These are phyloP conservation scores for Oscheius sp. DNA, from an alignment of 1,140 invertebrate species.

Conservation along the genomic window DNA sequence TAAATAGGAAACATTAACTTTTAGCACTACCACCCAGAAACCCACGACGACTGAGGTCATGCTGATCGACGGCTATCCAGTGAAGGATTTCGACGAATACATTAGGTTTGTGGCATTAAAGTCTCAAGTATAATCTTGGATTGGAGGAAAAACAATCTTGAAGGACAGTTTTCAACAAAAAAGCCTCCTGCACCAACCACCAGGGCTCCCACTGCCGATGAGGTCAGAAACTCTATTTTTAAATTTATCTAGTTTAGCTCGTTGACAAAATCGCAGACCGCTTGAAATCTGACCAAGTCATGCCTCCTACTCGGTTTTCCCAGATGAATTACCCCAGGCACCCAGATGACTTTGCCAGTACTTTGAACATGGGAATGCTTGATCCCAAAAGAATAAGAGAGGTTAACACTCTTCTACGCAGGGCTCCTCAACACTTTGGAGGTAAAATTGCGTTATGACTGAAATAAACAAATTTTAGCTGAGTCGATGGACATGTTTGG, in stretches of 20 bases:
- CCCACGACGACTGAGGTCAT: slow-evolving; percentile 10
- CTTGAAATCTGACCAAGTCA: too few species aligned
- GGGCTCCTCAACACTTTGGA: slow-evolving; percentile 25
- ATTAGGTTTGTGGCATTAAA: too few species aligned
- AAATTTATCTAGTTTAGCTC: background rate
- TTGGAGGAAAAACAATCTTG: slow-evolving; percentile 1
- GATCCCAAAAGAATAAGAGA: slow-evolving; percentile 22
- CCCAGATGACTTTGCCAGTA: slow-evolving; percentile 13
- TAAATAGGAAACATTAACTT: background rate
- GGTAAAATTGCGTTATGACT: background rate
- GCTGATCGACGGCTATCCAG: slow-evolving; percentile 13
- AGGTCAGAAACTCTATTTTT: background rate
- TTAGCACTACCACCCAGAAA: background rate
- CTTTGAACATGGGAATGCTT: slow-evolving; percentile 15
- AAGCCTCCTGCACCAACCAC: slow-evolving; percentile 14
- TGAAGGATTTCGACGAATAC: slow-evolving; percentile 22
- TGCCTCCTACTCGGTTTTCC: background rate
- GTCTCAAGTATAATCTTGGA: slow-evolving; percentile 6
- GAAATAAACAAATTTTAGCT: background rate
- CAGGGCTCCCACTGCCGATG: background rate
- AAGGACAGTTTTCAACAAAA: background rate
- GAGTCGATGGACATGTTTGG: background rate
- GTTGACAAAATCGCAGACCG: background rate
- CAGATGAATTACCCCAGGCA: background rate
- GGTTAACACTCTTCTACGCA: slow-evolving; percentile 25